Base-by-base conservation (phyloP, 64 coral and sea anemone genomes). In the Astreopora myriophthalma region DNA sequence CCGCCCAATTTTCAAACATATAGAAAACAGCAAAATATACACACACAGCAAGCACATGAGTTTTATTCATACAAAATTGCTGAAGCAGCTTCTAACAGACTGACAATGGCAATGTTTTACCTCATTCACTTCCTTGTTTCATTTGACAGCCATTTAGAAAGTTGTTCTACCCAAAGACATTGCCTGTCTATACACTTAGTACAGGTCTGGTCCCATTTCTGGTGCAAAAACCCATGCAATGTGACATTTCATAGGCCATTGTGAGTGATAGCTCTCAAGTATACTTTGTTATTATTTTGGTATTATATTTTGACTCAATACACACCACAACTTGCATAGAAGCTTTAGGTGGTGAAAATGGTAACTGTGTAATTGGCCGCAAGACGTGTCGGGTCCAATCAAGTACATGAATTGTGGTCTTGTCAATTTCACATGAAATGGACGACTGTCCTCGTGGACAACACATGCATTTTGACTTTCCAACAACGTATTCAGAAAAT, bases 11-110 rank as follows among this genome's bases (percentile, higher is more conserved):
- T 95, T 95, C 96, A 95, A 89, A 90, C 94, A 99, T 99, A 96
- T 88, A 96, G 62, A 96, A 92, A 93, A 99, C 86, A 99, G 97
- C 91, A 99, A 96, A 99, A 99, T 90, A 99, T 92, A 95, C 90
- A 99, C 91, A 97, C 92, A 97, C 93, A 97, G 95, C 90, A 87
- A 99, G 81, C 75, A 93, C 94, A 94, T 99, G 91, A 96, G 94
- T 96, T 88, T 88, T 70, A 70, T 73, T 73, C 70, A 73, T 73
- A 37, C 20, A 73, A 73, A 22, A 36, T 36, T 37, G 70, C 33
- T 19, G 8, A 33, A 20, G 70, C 70, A 73, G 19, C 33, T 73
- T 73, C 28, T 70, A 33, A 33, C 28, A 32, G 67, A 70, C 67
- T 33, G 29, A 30, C 67, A 70, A 33, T 30, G 10, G 0, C 12